A percentile compares a stretch with the other conserved stretches of the same genome.
phyloP scores from a whole-genome alignment of 2,113 vertebrate genomes.

The Melanostigma gelatinosum region DNA sequence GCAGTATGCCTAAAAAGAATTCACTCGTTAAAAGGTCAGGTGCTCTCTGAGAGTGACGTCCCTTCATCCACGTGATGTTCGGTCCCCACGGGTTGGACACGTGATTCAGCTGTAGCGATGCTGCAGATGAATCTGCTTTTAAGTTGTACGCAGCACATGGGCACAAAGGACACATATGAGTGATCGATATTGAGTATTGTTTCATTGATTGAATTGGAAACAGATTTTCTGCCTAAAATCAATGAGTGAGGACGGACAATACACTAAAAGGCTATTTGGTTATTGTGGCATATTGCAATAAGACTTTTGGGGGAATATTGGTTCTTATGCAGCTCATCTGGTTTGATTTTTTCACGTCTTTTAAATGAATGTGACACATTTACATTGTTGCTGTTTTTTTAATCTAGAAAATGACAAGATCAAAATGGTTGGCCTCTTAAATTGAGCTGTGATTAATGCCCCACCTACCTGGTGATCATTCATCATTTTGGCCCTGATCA shows the following conservation, averaged over 20 bases:
- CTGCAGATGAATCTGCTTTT: not conserved
- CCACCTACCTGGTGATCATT: not conserved
- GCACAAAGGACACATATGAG: not conserved
- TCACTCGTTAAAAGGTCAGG: not conserved
- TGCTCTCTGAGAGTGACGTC: not conserved
- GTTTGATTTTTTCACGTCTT: not conserved
- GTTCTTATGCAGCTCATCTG: not conserved
- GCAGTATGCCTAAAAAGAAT: not conserved
- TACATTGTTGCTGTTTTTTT: not conserved
- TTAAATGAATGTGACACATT: not conserved
- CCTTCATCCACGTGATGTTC: not conserved
- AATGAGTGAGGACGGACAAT: not conserved
- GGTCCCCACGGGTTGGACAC: not conserved
- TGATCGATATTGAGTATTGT: not conserved
- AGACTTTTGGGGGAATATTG: not conserved
- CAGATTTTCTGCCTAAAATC: not conserved
- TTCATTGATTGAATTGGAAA: not conserved
- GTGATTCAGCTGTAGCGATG: not conserved
- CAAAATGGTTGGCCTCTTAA: not conserved
- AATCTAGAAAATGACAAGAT: not conserved
- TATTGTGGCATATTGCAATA: not conserved
- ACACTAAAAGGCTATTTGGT: not conserved
- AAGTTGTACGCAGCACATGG: not conserved
- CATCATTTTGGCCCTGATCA: not conserved
- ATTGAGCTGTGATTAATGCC: not conserved